Base-by-base conservation (phyloP, 2,888 invertebrate species). In the Bombyx huttoni region DNA sequence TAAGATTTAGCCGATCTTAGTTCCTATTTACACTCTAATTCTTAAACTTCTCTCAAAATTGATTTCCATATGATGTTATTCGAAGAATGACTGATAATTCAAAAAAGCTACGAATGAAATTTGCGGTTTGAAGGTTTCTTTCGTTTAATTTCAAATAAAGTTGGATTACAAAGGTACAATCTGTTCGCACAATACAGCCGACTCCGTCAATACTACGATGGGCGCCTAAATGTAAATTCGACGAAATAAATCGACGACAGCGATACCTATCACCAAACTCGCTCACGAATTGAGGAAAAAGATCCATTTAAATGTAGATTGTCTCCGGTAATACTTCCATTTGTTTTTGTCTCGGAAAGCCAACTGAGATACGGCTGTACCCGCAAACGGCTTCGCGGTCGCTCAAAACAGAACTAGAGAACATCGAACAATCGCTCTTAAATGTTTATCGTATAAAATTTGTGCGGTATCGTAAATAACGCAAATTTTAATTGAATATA, bases 251-350 rank as follows among this genome's bases (percentile, higher is more conserved):
- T 86, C 81, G 77, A 70, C 68, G 72, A 68, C 73, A 62, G 73
- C 70, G 82, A 87, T 86, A 86, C 81, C 86, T 85, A 86, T 87
- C 86, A 78, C 81, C 78, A 69, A 82, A 79, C 81, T 78, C 78
- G 71, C 74, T 72, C 78, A 80, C 78, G 84, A 80, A 82, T 84
- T 85, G 84, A 83, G 84, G 83, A 81, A 84, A 83, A 84, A 83
- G 82, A 84, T 85, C 84, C 78, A 87, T 87, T 87, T 86, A 86
- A 87, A 86, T 87, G 87, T 79, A 87, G 85, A 86, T 86, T 86
- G 85, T 84, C 79, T 77, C 67, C 74, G 70, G 83, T 84, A 86
- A 86, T 85, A 85, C 87, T 84, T 83, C 82, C 85, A 87, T 87
- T 87, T 86, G 86, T 86, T 87, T 84, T 84, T 84, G 85, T 84